These are phyloP conservation scores for Metacarcinus magister DNA, from an alignment of 2,888 invertebrate genomes.

Conservation along the genomic window DNA sequence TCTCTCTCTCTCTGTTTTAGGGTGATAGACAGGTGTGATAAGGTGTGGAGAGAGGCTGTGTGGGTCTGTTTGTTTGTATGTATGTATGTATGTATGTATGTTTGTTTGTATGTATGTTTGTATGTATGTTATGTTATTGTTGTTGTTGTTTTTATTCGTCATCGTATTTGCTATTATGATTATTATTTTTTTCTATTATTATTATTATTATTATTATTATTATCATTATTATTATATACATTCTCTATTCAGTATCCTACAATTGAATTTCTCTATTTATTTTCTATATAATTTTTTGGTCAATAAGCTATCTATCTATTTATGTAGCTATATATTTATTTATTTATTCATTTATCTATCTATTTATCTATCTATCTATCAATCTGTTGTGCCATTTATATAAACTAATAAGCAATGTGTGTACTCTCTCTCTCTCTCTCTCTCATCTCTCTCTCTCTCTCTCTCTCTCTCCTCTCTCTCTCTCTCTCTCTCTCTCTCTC, in stretches of 20 bases:
- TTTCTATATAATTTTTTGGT: background rate
- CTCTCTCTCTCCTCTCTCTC: background rate
- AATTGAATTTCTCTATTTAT: no score
- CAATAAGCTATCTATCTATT: background rate
- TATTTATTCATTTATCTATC: background rate
- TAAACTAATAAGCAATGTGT: background rate
- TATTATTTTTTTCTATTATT: no score
- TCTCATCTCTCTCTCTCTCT: background rate
- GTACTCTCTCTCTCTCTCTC: background rate
- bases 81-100: background rate
- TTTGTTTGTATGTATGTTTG: background rate
- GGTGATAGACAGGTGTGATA: no score
- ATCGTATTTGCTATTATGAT: no score
- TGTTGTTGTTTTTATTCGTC: no score
- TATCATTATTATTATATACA: no score
- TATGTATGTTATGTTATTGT: background rate
- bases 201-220: no score
- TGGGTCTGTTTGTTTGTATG: no score
- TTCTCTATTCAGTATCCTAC: no score
- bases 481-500: background rate
- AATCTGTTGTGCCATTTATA: background rate
- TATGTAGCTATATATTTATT: background rate
- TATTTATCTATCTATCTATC: background rate
- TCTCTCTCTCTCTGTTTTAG: background rate
- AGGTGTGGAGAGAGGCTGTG: no score